phyloP scores from a whole-genome alignment of 2,113 vertebrate genomes.

The Capreolus pygargus region DNA sequence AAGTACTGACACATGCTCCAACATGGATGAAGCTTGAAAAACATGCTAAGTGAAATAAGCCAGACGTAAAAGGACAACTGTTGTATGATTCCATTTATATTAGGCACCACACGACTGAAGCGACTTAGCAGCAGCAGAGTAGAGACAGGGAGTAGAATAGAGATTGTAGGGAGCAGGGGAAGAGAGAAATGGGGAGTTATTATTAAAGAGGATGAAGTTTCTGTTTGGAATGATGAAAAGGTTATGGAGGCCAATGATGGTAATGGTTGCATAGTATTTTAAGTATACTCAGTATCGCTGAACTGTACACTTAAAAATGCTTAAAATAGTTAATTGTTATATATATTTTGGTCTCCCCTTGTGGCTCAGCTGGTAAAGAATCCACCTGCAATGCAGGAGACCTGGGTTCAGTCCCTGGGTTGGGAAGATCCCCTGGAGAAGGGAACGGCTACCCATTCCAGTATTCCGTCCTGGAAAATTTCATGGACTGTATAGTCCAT shows the following conservation, averaged over 20 bases:
- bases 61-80: background rate
- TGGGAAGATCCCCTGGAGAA: background rate
- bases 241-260: background rate
- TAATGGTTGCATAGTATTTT: background rate
- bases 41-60: background rate
- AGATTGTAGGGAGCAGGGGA: background rate
- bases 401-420: background rate
- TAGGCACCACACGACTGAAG: background rate
- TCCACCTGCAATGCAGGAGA: background rate
- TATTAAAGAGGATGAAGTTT: background rate
- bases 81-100: background rate
- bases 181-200: background rate
- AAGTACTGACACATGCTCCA: background rate
- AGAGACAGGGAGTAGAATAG: background rate
- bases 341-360: background rate
- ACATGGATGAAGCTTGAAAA: background rate
- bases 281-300: background rate
- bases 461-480: background rate
- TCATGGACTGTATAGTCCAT: background rate
- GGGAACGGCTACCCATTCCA: background rate
- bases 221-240: background rate
- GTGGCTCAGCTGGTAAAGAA: background rate
- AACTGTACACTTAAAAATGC: background rate
- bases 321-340: background rate
- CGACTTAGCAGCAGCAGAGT: too few species aligned